phyloP scores from a whole-genome alignment of 2,888 invertebrate genomes.

The Agonum fuliginosum region DNA sequence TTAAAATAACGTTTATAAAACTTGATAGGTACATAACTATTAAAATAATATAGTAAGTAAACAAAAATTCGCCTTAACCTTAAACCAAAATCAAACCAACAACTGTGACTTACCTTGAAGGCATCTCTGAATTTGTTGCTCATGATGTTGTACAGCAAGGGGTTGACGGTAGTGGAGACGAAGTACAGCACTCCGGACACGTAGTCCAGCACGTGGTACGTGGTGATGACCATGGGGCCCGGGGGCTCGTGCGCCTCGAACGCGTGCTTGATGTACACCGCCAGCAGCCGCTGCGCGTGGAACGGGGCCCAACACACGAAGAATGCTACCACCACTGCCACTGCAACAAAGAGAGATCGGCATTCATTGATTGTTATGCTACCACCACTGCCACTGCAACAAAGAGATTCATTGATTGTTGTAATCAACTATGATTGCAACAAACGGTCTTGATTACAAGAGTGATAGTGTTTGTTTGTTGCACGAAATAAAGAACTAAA shows the following conservation, averaged over 20 bases:
- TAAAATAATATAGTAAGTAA: too few relatives aligned
- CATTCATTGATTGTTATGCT: neutral
- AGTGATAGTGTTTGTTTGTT: too few relatives aligned
- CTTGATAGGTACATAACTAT: too few relatives aligned
- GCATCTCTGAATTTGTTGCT: constrained; percentile 95
- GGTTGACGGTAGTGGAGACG: constrained; percentile 94
- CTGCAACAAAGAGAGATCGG: constrained; percentile 74
- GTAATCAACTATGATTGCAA: too few relatives aligned
- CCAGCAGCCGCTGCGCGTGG: constrained; percentile 91
- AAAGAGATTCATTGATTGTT: too few relatives aligned
- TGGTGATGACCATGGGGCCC: constrained; percentile 72
- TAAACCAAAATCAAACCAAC: neutral
- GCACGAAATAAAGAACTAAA: too few relatives aligned
- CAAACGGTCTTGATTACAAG: too few relatives aligned
- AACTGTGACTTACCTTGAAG: constrained; percentile 86
- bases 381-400: too few relatives aligned
- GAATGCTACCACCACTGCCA: constrained; percentile 92
- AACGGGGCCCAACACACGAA: constrained; percentile 95
- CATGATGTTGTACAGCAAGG: constrained; percentile 95
- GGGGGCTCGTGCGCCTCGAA: constrained; percentile 69
- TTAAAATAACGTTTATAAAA: too few relatives aligned
- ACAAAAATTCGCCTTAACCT: neutral
- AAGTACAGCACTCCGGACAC: constrained; percentile 93
- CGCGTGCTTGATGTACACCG: constrained; percentile 80
- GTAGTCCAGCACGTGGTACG: constrained; percentile 84